These are phyloP conservation scores for Palloptera scutellata DNA, from an alignment of 2,888 invertebrate genomes.

Conservation along the genomic window DNA sequence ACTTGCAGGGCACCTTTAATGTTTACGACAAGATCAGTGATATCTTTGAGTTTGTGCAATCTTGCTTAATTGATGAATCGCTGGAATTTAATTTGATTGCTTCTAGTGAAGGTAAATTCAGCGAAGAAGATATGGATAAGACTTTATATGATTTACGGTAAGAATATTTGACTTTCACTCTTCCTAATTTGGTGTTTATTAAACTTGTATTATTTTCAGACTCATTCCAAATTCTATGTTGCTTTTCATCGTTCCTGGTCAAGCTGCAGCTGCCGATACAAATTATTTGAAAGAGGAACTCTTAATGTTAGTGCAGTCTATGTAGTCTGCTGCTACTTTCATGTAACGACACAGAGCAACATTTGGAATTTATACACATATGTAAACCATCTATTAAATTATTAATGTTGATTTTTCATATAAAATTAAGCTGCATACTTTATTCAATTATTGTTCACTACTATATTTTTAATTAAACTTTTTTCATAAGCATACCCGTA, in stretches of 20 bases:
- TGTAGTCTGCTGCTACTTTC: conserved; percentile 44
- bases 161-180: neutral
- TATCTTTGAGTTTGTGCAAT: conserved; percentile 81
- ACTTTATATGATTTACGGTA: conserved; percentile 74
- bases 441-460: too few species aligned
- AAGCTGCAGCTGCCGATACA: conserved; percentile 53
- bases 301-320: conserved; percentile 71
- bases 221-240: conserved; percentile 86
- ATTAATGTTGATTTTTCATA: too few species aligned
- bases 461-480: too few species aligned
- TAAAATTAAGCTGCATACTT: too few species aligned
- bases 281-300: conserved; percentile 81
- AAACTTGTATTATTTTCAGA: conserved; percentile 54
- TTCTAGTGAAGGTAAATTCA: conserved; percentile 72
- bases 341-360: too few species aligned
- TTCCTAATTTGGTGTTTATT: neutral
- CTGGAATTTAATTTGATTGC: conserved; percentile 76
- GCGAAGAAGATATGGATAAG: conserved; percentile 73
- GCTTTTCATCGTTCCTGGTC: conserved; percentile 74
- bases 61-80: conserved; percentile 74
- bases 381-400: too few species aligned
- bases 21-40: conserved; percentile 80
- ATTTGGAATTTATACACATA: too few species aligned
- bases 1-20: conserved; percentile 83
- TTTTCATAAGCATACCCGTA: too few species aligned